Evolutionary conservation across 2,113 vertebrate species (phyloP).

Genomic region (Pagrus major): DNA sequence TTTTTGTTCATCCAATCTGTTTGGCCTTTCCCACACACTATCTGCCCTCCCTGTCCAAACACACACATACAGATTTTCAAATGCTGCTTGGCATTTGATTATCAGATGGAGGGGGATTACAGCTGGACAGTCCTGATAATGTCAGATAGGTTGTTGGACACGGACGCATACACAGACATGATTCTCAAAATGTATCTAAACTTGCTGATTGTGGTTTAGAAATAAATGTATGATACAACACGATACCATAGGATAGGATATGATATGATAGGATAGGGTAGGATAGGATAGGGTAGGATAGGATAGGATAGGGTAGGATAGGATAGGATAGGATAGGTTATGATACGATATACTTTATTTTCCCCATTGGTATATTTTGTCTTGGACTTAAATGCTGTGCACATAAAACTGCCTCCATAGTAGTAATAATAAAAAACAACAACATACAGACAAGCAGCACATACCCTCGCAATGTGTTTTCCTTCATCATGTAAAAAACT

Average conservation of each 20-base stretch:
- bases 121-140: slow-evolving; percentile 16
- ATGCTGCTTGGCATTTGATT: slow-evolving; percentile 53
- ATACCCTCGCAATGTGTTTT: neutral
- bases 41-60: slow-evolving; percentile 5
- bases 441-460: no score
- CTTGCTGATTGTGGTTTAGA: neutral
- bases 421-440: no score
- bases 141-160: neutral
- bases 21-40: neutral
- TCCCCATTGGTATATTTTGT: no score
- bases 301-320: no score
- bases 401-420: no score
- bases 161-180: neutral
- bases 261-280: no score
- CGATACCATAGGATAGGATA: no score
- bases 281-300: no score
- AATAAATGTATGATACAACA: no score
- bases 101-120: slow-evolving; percentile 54
- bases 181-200: neutral
- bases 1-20: slow-evolving; percentile 22
- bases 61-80: slow-evolving; percentile 9
- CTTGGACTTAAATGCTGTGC: no score
- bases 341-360: no score
- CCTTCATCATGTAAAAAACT: neutral
- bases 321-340: no score